These are phyloP conservation scores for Rhinogobius similis DNA, from an alignment of 2,113 vertebrate species.

Conservation along the genomic window DNA sequence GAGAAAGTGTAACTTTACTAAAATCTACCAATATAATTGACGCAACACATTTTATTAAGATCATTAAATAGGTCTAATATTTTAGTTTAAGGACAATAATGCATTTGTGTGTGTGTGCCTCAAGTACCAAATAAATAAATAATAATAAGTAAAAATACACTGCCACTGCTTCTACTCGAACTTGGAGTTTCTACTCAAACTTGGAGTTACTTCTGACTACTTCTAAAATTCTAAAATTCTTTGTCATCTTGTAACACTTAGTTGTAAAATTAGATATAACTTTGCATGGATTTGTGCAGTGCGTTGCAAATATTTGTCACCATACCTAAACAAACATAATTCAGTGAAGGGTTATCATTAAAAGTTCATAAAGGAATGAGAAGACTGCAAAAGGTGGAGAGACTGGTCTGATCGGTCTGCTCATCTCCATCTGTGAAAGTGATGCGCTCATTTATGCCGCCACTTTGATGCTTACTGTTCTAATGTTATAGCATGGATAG, in stretches of 20 bases:
- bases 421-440: not conserved
- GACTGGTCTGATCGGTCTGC: not conserved
- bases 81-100: too few species aligned
- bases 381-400: slow-evolving; percentile 14
- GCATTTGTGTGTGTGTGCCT: not conserved
- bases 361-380: not conserved
- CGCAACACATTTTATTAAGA: not conserved
- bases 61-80: too few species aligned
- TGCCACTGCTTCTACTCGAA: too few species aligned
- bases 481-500: not conserved
- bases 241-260: not conserved
- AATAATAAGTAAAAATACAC: too few species aligned
- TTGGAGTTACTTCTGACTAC: too few species aligned
- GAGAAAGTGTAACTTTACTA: not conserved
- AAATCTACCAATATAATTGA: not conserved
- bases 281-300: not conserved
- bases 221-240: too few species aligned
- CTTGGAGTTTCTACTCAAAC: too few species aligned
- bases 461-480: not conserved
- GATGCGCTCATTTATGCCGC: not conserved
- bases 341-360: not conserved
- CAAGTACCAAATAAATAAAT: too few species aligned
- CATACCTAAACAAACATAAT: not conserved
- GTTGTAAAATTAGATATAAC: not conserved
- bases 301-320: not conserved